Evolutionary conservation across 2,888 invertebrate species (phyloP).

Genomic region (Nymphalis polychloros): DNA sequence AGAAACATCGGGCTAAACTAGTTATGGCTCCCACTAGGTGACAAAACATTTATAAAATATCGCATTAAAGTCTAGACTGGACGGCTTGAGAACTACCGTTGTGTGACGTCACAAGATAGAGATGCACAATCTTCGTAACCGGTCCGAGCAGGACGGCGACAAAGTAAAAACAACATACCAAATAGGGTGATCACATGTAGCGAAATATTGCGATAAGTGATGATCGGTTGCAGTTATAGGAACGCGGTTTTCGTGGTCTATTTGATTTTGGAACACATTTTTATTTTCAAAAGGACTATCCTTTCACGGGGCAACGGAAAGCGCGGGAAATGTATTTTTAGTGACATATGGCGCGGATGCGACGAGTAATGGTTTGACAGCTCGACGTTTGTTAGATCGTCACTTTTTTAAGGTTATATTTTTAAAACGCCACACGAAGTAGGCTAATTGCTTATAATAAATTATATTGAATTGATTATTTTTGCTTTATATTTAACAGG

Average conservation of each 20-base stretch:
- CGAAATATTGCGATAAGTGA: slow-evolving; percentile 69
- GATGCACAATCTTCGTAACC: slow-evolving; percentile 43
- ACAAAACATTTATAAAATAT: slow-evolving; percentile 32
- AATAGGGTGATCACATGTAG: slow-evolving; percentile 77
- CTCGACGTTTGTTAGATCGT: slow-evolving; percentile 36
- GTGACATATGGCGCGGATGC: slow-evolving; percentile 56
- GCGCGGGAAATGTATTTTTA: slow-evolving; percentile 54
- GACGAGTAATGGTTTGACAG: slow-evolving; percentile 13
- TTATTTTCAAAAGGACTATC: slow-evolving; percentile 35
- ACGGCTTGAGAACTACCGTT: slow-evolving; percentile 58
- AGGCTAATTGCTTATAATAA: slow-evolving; percentile 14
- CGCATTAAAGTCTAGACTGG: slow-evolving; percentile 18
- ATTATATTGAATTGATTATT: slow-evolving; percentile 10
- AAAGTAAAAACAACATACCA: slow-evolving; percentile 73
- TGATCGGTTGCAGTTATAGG: slow-evolving; percentile 52
- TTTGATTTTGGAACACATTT: slow-evolving; percentile 55
- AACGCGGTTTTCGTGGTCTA: slow-evolving; percentile 54
- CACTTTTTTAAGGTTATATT: slow-evolving; percentile 22
- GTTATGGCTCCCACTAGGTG: slow-evolving; percentile 23
- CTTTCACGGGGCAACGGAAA: slow-evolving; percentile 23
- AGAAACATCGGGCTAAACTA: slow-evolving; percentile 4
- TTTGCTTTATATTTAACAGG: background rate
- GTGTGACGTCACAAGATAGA: slow-evolving; percentile 66
- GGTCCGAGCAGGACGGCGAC: slow-evolving; percentile 48
- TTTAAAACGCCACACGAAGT: slow-evolving; percentile 15